Conservation (phyloP, 2,888 invertebrate species). For the Boloria euphrosyne region DNA sequence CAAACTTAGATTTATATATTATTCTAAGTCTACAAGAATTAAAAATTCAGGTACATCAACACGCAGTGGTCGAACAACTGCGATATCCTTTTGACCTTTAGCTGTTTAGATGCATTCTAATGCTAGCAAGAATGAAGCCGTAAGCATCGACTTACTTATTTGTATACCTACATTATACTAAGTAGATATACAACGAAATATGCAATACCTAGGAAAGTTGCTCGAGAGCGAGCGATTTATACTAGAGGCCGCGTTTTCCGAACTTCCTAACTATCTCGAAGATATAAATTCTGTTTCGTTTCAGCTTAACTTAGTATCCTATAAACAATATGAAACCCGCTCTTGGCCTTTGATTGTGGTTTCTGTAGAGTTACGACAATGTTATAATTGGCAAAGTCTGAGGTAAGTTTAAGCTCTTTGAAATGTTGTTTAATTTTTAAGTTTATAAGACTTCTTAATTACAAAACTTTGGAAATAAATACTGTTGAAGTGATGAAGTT, state of each 20-base stretch:
- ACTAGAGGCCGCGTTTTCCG: conserved; percentile 10
- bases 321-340: not conserved
- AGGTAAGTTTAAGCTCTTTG: not conserved
- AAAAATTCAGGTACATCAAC: too few species aligned
- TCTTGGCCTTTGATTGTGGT: conserved; percentile 1
- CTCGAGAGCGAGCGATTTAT: conserved; percentile 4
- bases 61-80: too few species aligned
- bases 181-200: not conserved
- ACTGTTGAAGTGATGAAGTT: too few species aligned
- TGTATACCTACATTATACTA: not conserved
- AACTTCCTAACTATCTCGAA: conserved; percentile 15
- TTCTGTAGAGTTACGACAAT: not conserved
- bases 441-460: too few species aligned
- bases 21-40: too few species aligned
- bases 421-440: too few species aligned
- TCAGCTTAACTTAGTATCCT: not conserved
- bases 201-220: conserved; percentile 18
- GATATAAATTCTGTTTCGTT: conserved; percentile 14
- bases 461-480: too few species aligned
- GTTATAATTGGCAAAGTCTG: not conserved
- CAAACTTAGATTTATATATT: too few species aligned
- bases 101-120: too few species aligned
- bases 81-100: too few species aligned
- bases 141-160: not conserved
- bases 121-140: not conserved